Evolutionary conservation across 2,113 vertebrate genomes (phyloP).

Genomic region (Nicator chloris): DNA sequence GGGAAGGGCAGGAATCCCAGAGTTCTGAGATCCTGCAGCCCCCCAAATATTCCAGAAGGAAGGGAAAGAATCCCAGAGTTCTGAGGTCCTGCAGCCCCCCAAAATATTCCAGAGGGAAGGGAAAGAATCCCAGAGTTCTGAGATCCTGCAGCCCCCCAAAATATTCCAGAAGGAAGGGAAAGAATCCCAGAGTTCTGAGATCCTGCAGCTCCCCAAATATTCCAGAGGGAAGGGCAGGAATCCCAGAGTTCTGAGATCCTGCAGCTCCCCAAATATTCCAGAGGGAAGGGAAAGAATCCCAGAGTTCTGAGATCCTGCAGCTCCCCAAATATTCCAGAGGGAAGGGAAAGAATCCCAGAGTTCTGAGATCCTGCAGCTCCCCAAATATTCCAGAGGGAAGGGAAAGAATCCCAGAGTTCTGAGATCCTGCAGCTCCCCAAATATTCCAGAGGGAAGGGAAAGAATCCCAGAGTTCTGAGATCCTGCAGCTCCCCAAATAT

Average conservation of each 20-base stretch:
- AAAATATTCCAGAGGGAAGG: background rate
- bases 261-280: background rate
- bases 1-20: background rate
- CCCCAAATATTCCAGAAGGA: background rate
- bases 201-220: background rate
- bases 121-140: too few species aligned
- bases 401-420: rapidly evolving
- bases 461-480: rapidly evolving
- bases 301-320: too few species aligned
- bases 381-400: too few species aligned
- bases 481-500: background rate
- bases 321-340: background rate
- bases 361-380: background rate
- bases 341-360: rapidly evolving
- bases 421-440: background rate
- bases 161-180: background rate
- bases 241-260: too few species aligned
- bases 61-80: too few species aligned
- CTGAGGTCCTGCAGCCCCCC: background rate
- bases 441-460: too few species aligned
- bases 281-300: background rate
- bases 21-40: too few species aligned
- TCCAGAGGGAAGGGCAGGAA: background rate
- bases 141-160: background rate
- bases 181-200: too few species aligned